phyloP scores from a whole-genome alignment of 2,888 invertebrate genomes.

The Morpho deidamia region DNA sequence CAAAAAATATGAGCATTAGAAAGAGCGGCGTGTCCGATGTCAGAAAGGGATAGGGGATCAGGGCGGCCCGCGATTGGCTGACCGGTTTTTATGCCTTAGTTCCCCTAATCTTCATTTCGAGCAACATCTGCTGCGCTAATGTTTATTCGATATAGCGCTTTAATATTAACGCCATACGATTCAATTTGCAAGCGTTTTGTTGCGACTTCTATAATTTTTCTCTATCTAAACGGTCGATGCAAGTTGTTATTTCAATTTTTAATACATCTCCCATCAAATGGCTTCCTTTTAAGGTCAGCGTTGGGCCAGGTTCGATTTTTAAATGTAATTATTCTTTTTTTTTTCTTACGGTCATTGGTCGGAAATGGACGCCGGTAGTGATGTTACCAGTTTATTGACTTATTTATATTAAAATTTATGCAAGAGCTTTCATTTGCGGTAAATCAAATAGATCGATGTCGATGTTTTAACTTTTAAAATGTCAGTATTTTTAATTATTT shows the following conservation, averaged over 20 bases:
- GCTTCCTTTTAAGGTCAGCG: conserved; percentile 59
- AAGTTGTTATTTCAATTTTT: conserved; percentile 70
- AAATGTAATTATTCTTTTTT: conserved; percentile 40
- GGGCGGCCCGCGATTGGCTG: conserved; percentile 60
- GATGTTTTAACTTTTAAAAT: not conserved
- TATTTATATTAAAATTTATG: conserved; percentile 9
- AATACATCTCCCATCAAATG: conserved; percentile 61
- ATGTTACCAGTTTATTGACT: conserved; percentile 9
- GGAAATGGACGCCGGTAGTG: conserved; percentile 29
- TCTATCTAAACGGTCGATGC: conserved; percentile 56
- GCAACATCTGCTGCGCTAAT: conserved; percentile 71
- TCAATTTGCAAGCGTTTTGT: conserved; percentile 54
- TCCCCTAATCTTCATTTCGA: conserved; percentile 77
- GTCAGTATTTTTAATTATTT: not conserved
- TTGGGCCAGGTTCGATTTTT: conserved; percentile 41
- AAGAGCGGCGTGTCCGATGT: conserved; percentile 48
- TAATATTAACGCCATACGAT: conserved; percentile 63
- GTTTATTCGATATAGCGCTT: conserved; percentile 70
- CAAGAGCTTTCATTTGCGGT: not conserved
- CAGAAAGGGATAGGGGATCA: conserved; percentile 49
- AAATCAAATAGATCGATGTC: conserved; percentile 13
- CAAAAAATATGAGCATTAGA: conserved; percentile 77
- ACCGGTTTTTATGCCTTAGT: conserved; percentile 75
- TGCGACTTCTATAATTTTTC: conserved; percentile 50
- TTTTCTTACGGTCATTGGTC: conserved; percentile 48